Evolutionary conservation across 2,113 vertebrate genomes (phyloP).

Genomic region (Plestiodon gilberti): DNA sequence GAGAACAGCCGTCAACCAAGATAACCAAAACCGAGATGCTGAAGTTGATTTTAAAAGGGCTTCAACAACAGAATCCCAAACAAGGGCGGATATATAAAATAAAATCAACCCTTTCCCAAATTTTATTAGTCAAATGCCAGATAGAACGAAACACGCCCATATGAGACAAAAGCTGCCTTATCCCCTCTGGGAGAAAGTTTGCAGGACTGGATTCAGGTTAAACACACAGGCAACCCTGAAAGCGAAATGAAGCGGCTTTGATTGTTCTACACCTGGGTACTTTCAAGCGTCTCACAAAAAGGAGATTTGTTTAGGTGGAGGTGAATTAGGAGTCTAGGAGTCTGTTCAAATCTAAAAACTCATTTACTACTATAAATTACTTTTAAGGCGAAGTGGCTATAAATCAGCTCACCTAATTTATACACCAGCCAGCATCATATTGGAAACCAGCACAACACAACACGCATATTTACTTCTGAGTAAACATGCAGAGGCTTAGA

Average conservation of each 20-base stretch:
- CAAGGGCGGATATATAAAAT: conserved; percentile 26
- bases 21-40: conserved; percentile 50
- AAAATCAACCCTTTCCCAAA: not conserved
- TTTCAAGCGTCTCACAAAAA: conserved; percentile 7
- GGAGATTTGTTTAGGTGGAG: conserved; percentile 54
- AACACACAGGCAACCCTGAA: conserved; percentile 9
- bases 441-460: conserved; percentile 62
- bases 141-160: too few relatives aligned
- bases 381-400: conserved; percentile 64
- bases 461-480: conserved; percentile 39
- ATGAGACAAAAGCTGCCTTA: too few relatives aligned
- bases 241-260: conserved; percentile 50
- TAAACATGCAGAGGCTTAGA: too few relatives aligned
- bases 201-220: conserved; percentile 5
- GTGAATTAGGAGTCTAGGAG: conserved; percentile 61
- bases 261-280: conserved; percentile 59
- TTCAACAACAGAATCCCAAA: conserved; percentile 40
- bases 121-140: not conserved
- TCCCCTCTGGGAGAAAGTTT: conserved; percentile 1
- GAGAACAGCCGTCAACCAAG: not conserved
- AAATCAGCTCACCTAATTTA: conserved; percentile 71
- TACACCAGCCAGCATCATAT: conserved; percentile 58
- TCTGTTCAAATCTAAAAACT: conserved; percentile 67
- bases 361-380: conserved; percentile 76
- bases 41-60: conserved; percentile 25